These are phyloP conservation scores for Psammodynastes pulverulentus DNA, from an alignment of 2,113 vertebrate species.

Conservation along the genomic window DNA sequence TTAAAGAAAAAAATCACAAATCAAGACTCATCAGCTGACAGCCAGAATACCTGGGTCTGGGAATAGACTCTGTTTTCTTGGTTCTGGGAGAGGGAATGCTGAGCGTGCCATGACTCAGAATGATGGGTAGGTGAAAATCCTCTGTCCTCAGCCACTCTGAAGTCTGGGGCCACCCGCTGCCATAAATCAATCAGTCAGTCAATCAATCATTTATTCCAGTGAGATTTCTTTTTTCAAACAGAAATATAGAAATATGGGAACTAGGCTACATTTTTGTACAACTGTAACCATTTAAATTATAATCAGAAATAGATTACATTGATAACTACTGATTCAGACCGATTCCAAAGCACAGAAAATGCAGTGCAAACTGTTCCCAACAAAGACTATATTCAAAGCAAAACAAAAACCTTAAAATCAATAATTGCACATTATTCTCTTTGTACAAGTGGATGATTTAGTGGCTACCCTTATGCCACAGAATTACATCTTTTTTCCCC, in stretches of 20 bases:
- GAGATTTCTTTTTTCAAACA: slow-evolving; percentile 57
- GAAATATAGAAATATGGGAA: slow-evolving; percentile 57
- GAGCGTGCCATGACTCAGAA: slow-evolving; percentile 69
- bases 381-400: not conserved
- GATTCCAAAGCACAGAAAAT: slow-evolving; percentile 2
- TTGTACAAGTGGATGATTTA: not conserved
- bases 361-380: slow-evolving; percentile 20
- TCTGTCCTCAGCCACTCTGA: slow-evolving; percentile 72
- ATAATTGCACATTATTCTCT: not conserved
- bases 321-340: slow-evolving; percentile 23
- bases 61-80: slow-evolving; percentile 72
- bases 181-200: slow-evolving; percentile 73
- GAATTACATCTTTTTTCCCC: too few relatives aligned
- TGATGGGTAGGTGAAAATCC: slow-evolving; percentile 71
- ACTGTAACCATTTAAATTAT: slow-evolving; percentile 20
- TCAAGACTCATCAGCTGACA: slow-evolving; percentile 63
- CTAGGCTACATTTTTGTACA: slow-evolving; percentile 46
- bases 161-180: slow-evolving; percentile 71
- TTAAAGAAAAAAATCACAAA: slow-evolving; percentile 44
- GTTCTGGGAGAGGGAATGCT: slow-evolving; percentile 69
- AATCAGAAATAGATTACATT: not conserved
- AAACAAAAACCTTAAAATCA: not conserved
- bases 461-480: not conserved
- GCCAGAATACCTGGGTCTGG: slow-evolving; percentile 72
- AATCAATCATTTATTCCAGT: slow-evolving; percentile 61